Evolutionary conservation across 1,140 invertebrate genomes (phyloP).

Genomic region (Hydropsyche tenuis): DNA sequence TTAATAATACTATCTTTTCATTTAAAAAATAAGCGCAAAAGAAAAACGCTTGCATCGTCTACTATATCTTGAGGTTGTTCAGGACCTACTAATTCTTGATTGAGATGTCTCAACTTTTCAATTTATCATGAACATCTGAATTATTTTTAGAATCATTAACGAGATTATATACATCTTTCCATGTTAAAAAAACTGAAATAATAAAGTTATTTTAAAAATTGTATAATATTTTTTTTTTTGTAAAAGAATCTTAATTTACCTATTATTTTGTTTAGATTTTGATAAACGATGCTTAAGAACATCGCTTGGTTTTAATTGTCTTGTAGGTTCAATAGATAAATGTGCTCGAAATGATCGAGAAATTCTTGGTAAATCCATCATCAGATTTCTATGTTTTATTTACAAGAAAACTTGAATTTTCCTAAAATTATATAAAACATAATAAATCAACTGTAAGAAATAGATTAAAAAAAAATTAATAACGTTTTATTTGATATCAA

Average conservation of each 20-base stretch:
- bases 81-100: slow-evolving; percentile 54
- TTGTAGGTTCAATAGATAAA: slow-evolving; percentile 43
- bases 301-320: slow-evolving; percentile 43
- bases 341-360: slow-evolving; percentile 50
- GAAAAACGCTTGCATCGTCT: slow-evolving; percentile 68
- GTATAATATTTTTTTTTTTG: background rate
- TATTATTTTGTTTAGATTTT: slow-evolving; percentile 43
- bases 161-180: slow-evolving; percentile 49
- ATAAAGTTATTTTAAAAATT: slow-evolving; percentile 25
- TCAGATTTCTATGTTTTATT: background rate
- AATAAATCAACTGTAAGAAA: background rate
- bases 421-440: too few relatives aligned
- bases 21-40: slow-evolving; percentile 69
- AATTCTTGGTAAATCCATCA: slow-evolving; percentile 51
- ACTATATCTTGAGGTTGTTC: slow-evolving; percentile 64
- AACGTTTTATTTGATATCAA: too few relatives aligned
- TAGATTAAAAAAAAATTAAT: background rate
- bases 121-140: slow-evolving; percentile 38
- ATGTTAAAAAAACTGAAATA: slow-evolving; percentile 47
- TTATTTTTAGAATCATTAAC: slow-evolving; percentile 39
- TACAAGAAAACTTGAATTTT: too few relatives aligned
- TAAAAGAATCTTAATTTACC: slow-evolving; percentile 34
- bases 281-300: slow-evolving; percentile 32
- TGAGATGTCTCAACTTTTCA: slow-evolving; percentile 43
- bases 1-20: slow-evolving; percentile 65